Percentiles rank a stretch among this genome's conserved stretches.
Conservation (phyloP, 2,113 vertebrate species). For the Neotoma lepida region DNA sequence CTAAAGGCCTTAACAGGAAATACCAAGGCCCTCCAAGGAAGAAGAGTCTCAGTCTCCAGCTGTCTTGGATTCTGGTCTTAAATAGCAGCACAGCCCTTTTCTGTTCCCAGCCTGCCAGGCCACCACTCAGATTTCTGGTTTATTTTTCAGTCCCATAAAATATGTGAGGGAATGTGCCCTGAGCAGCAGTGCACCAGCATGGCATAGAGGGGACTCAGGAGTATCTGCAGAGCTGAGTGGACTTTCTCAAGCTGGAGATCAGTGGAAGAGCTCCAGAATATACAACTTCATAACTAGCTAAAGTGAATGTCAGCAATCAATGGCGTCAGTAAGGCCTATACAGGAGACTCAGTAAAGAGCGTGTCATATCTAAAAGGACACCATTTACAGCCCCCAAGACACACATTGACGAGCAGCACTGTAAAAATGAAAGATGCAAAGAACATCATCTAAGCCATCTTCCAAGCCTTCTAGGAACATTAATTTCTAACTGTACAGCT, state of each 20-base stretch:
- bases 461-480: background rate
- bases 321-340: background rate
- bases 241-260: background rate
- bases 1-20: background rate
- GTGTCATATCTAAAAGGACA: background rate
- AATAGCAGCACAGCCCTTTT: background rate
- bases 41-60: background rate
- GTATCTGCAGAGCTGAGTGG: background rate
- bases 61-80: background rate
- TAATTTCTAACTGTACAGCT: background rate
- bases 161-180: background rate
- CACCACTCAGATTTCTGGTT: background rate
- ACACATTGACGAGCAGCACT: too few relatives aligned
- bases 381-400: background rate
- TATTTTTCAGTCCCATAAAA: background rate
- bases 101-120: background rate
- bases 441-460: background rate
- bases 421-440: background rate
- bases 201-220: background rate
- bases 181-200: background rate
- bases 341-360: background rate
- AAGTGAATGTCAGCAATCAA: background rate
- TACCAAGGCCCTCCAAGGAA: background rate
- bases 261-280: background rate
- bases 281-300: background rate